Evolutionary conservation across 2,113 vertebrate species (phyloP).

Genomic region (Calidris pugnax): DNA sequence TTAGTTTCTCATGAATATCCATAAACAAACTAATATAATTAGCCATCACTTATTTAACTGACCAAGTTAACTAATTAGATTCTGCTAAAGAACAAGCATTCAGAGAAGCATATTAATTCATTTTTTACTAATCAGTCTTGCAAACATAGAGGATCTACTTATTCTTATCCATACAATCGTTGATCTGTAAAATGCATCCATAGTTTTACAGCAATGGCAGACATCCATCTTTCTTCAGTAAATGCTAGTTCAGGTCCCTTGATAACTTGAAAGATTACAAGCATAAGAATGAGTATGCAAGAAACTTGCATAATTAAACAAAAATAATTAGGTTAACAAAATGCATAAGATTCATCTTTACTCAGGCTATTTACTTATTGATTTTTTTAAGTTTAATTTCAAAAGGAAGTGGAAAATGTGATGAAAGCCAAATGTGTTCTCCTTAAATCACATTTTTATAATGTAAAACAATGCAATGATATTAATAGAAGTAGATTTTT

Average conservation of each 20-base stretch:
- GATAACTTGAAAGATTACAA: slow-evolving; percentile 14
- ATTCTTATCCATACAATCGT: background rate
- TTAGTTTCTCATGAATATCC: background rate
- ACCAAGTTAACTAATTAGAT: background rate
- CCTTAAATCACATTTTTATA: background rate
- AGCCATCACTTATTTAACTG: background rate
- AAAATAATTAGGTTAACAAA: slow-evolving; percentile 22
- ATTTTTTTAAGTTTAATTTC: background rate
- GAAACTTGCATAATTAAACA: slow-evolving; percentile 42
- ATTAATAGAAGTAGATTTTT: slow-evolving; percentile 5
- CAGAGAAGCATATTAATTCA: background rate
- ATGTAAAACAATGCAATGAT: background rate
- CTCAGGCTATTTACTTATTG: background rate
- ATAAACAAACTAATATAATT: background rate
- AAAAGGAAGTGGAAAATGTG: background rate
- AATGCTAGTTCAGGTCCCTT: background rate
- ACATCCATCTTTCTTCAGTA: slow-evolving; percentile 3
- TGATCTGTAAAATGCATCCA: background rate
- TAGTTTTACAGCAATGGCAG: background rate
- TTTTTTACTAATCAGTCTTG: background rate
- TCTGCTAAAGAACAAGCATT: background rate
- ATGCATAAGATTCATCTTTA: background rate
- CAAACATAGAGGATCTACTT: background rate
- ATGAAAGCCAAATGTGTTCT: background rate
- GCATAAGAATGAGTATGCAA: background rate